phyloP scores from a whole-genome alignment of 2,888 invertebrate species.

The Drosophila anomalata region DNA sequence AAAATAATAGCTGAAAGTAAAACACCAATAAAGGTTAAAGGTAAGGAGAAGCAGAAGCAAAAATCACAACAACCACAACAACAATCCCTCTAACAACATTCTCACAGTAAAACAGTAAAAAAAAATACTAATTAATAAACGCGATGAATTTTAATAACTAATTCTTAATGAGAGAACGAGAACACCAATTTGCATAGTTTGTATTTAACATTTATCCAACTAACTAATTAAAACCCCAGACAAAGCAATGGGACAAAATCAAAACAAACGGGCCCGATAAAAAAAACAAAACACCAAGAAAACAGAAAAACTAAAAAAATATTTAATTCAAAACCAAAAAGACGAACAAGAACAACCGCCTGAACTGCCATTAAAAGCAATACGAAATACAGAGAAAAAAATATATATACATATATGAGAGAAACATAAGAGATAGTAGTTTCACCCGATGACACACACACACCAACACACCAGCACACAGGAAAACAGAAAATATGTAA shows the following conservation, averaged over 20 bases:
- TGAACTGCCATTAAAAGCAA: conserved; percentile 77
- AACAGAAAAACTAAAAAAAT: conserved; percentile 1
- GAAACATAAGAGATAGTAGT: conserved; percentile 19
- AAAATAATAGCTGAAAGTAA: conserved; percentile 10
- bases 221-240: conserved; percentile 12
- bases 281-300: conserved; percentile 8
- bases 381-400: conserved; percentile 46
- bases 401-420: conserved; percentile 1
- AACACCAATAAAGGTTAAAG: conserved; percentile 1
- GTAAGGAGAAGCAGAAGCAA: conserved; percentile 11
- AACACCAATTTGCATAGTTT: conserved; percentile 39
- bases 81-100: conserved; percentile 10
- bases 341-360: conserved; percentile 55
- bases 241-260: conserved; percentile 16
- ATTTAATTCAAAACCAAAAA: conserved; percentile 20
- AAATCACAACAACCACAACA: conserved; percentile 12
- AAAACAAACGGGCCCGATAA: conserved; percentile 19
- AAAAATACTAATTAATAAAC: background rate
- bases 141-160: conserved; percentile 18
- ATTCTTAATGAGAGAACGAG: conserved; percentile 18
- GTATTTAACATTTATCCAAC: conserved; percentile 36
- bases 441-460: conserved; percentile 30
- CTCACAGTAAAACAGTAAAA: background rate
- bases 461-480: conserved; percentile 13
- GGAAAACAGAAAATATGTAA: conserved; percentile 1